phyloP scores from a whole-genome alignment of 2,888 invertebrate species.

The Hyppa rectilinea region DNA sequence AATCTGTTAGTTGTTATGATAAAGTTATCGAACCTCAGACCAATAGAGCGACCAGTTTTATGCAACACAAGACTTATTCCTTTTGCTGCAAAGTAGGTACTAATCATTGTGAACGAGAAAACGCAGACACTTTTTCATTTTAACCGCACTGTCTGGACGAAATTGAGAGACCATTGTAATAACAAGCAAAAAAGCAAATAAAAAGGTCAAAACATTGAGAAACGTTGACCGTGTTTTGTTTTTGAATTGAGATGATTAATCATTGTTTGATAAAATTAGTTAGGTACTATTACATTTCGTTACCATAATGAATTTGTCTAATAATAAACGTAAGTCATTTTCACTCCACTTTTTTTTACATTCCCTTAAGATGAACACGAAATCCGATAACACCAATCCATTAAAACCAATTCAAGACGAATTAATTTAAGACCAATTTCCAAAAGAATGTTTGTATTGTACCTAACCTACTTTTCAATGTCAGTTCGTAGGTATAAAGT shows the following conservation, averaged over 20 bases:
- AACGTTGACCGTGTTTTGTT: conserved; percentile 26
- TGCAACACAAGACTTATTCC: conserved; percentile 50
- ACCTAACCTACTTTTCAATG: neutral
- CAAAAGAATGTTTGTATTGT: neutral
- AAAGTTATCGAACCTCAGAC: conserved; percentile 54
- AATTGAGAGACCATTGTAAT: conserved; percentile 8
- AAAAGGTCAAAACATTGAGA: conserved; percentile 41
- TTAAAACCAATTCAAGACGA: too few relatives aligned
- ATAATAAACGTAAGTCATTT: neutral
- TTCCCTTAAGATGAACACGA: neutral
- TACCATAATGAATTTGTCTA: neutral
- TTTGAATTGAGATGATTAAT: conserved; percentile 7
- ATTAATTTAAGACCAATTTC: neutral
- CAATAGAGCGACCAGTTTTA: conserved; percentile 42
- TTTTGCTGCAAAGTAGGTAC: conserved; percentile 39
- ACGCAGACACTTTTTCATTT: conserved; percentile 36
- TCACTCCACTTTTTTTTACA: neutral
- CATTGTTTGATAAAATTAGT: conserved; percentile 23
- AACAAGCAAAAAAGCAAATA: conserved; percentile 17
- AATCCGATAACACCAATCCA: neutral
- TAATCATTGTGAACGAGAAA: conserved; percentile 35
- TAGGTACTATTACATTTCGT: neutral
- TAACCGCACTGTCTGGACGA: neutral
- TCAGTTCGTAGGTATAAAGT: neutral
- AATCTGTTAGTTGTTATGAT: neutral